Base-by-base conservation (phyloP, 2,113 vertebrate species). In the Hippocampus zosterae region DNA sequence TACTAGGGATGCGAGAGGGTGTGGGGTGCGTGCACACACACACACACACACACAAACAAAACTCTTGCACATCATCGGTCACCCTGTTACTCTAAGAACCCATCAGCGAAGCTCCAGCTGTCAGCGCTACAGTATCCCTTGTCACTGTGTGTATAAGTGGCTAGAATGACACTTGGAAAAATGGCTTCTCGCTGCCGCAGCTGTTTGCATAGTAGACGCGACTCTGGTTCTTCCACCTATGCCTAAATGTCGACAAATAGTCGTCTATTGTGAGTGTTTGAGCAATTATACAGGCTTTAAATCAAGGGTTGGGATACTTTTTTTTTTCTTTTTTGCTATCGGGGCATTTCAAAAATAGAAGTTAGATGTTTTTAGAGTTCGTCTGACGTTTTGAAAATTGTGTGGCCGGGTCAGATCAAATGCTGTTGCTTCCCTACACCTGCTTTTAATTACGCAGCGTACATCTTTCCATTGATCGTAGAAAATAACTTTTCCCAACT, bases 21-120 rank as follows among this genome's bases (percentile, higher is more conserved):
- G 80, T 76, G 55, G 77, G 81, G 82, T 33, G 29, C 29, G 29
- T 3, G 29, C 29, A 59, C 65, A 65, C 79, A 75, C 74, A 67
- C 61, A 23, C 12, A 27, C 55, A 27, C n/a, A 27, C 23, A 27
- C 11, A 8, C 56, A 57, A 27, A 33, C 57, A 19, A 27, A 37
- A 60, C 16, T 60, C 18, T 7, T 73, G 62, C 90, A 90, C 87
- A 74, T 88, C 90, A 68, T 41, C 70, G 40, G 76, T 72, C 71
- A 52, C 78, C 60, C 78, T 65, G 71, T 84, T 81, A 66, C 76
- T 65, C 65, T 70, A 77, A 70, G 41, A 82, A 79, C 84, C 79
- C 76, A 75, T 86, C 83, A 73, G 67, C 73, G 79, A 81, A 80
- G 81, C 77, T 86, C 73, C 85, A 88, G 81, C 78, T 91, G 88